Evolutionary conservation across 2,797 vertebrate species (phyloP), one percentile per base, ranked within the genome.

Genomic region (Cyprinodon diabolis): DNA sequence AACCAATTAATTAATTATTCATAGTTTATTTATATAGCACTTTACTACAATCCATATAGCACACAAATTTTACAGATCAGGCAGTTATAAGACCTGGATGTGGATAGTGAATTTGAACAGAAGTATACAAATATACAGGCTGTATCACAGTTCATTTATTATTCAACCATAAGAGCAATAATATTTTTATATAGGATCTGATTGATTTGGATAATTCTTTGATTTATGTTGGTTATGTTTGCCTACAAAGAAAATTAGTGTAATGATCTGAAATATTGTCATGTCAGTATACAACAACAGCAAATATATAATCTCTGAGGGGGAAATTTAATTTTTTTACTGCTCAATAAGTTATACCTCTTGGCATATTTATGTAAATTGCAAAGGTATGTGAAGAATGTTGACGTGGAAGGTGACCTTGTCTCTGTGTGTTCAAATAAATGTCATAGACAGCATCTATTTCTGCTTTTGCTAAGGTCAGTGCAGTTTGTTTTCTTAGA

Each of bases 361-460:
- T 75, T 23, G 11, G 83, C 80, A 82, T 91, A 89, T 93, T 91
- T 92, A 92, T 87, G 84, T 77, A 85, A 10, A 77, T 80, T 72
- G 35, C 74, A 54, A 49, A 89, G 87, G 83, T 81, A 94, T 91
- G 88, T 66, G 17, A 77, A 77, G 93, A 93, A 95, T 94, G 90
- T 88, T 89, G 80, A 91, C 67, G 45, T 87, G 87, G 83, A 88
- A 92, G 89, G 86, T 93, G 93, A 94, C 92, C 93, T 66, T n/a
- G 19, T 91, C 85, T 87, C 78, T 80, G 47, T 85, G 81, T 93
- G 68, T 87, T 88, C 85, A 89, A 92, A 93, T 90, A 90, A 85
- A 86, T 79, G 78, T 19, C 55, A 23, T 75, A 35, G 74, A 87
- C 77, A 70, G 62, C 87, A 89, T 93, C 93, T 93, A 90, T 85